These are phyloP conservation scores for Platynereis dumerilii DNA, from an alignment of 2,888 invertebrate species.

Conservation along the genomic window DNA sequence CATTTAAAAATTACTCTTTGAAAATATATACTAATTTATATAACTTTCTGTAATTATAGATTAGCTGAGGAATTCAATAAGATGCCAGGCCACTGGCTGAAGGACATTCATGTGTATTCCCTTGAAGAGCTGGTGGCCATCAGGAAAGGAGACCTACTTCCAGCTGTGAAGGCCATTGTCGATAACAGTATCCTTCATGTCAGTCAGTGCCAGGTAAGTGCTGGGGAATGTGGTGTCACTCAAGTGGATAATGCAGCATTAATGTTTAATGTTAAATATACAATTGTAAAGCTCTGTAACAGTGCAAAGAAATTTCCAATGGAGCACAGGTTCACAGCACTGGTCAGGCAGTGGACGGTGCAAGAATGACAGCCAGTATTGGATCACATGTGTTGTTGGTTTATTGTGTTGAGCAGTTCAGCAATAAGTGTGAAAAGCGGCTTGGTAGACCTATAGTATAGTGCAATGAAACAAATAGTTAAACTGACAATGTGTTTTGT, in stretches of 20 bases:
- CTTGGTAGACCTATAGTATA: no score
- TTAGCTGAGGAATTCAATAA: slow-evolving; percentile 22
- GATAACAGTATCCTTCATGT: slow-evolving; percentile 47
- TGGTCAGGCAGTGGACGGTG: no score
- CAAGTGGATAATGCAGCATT: not conserved
- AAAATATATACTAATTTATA: not conserved
- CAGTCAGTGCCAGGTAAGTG: slow-evolving; percentile 49
- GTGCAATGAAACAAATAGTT: no score
- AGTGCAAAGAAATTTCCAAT: not conserved
- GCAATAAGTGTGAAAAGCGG: no score
- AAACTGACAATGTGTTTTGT: not conserved
- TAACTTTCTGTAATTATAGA: slow-evolving; percentile 19
- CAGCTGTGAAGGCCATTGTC: slow-evolving; percentile 43
- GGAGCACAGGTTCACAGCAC: no score
- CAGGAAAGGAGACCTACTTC: slow-evolving; percentile 29
- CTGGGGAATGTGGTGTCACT: not conserved
- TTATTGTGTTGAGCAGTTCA: no score
- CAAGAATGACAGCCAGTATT: no score
- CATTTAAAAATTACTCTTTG: not conserved
- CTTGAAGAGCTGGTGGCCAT: slow-evolving; percentile 33
- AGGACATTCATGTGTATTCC: slow-evolving; percentile 33
- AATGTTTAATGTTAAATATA: not conserved
- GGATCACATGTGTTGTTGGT: no score
- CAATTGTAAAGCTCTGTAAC: not conserved
- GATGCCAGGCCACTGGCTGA: slow-evolving; percentile 32